These are phyloP conservation scores for Diprion similis DNA, from an alignment of 1,140 invertebrate genomes.

Conservation along the genomic window DNA sequence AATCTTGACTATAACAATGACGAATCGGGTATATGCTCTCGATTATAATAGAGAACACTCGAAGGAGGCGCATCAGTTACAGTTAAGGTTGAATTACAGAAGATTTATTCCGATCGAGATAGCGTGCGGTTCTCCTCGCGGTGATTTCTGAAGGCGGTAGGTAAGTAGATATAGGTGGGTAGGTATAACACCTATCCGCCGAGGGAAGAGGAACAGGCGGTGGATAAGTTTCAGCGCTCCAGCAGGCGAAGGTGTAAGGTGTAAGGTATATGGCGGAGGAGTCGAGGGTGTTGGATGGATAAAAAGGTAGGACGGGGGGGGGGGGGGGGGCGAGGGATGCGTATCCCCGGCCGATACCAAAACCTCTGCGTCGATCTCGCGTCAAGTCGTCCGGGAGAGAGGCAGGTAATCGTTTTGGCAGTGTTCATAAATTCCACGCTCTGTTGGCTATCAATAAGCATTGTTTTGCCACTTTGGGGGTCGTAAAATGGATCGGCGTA, in stretches of 20 bases:
- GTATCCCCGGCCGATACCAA: too few species aligned
- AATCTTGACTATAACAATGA: background rate
- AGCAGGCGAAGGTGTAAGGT: background rate
- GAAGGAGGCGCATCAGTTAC: conserved; percentile 10
- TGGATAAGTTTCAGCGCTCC: too few species aligned
- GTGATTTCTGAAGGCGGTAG: conserved; percentile 38
- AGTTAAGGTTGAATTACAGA: conserved; percentile 35
- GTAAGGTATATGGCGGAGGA: background rate
- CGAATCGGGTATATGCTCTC: background rate
- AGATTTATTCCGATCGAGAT: conserved; percentile 50
- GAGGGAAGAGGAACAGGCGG: background rate
- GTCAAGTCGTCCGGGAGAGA: background rate
- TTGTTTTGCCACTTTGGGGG: conserved; percentile 3
- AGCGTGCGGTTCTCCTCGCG: conserved; percentile 21
- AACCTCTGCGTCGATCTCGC: too few species aligned
- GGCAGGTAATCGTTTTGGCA: background rate
- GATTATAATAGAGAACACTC: background rate
- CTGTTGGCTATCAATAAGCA: background rate
- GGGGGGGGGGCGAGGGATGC: background rate
- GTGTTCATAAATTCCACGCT: background rate
- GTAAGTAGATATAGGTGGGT: conserved; percentile 28
- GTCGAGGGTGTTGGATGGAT: background rate
- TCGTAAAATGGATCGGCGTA: background rate
- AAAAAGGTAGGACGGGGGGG: too few species aligned
- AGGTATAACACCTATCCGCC: conserved; percentile 17